Evolutionary conservation across 2,113 vertebrate genomes (phyloP).

Genomic region (Callithrix jacchus): DNA sequence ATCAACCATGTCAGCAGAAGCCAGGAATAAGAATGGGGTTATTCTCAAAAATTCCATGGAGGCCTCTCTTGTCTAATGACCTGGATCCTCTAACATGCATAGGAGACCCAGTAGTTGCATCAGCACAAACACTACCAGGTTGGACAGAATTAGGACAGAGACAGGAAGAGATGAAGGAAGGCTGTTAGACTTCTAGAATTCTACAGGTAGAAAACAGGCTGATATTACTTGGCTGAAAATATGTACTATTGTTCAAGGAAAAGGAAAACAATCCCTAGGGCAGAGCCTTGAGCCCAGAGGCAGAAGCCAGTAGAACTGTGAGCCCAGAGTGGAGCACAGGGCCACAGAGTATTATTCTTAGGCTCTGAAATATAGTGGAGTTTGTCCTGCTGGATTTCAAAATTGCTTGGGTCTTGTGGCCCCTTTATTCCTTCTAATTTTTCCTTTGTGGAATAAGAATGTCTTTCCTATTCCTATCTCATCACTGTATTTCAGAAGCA

Average conservation of each 20-base stretch:
- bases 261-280: background rate
- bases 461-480: background rate
- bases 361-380: background rate
- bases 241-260: background rate
- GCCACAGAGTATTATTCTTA: background rate
- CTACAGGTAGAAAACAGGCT: background rate
- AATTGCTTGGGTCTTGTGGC: background rate
- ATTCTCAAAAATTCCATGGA: background rate
- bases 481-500: background rate
- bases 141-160: background rate
- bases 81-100: background rate
- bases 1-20: background rate
- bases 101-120: background rate
- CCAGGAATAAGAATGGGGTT: background rate
- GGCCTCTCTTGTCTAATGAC: background rate
- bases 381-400: background rate
- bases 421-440: background rate
- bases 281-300: background rate
- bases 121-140: background rate
- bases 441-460: background rate
- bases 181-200: background rate
- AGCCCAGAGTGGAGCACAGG: background rate
- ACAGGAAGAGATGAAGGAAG: background rate
- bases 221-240: background rate
- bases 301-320: background rate